A percentile compares a stretch with the other conserved stretches of the same genome.
phyloP scores from a whole-genome alignment of 2,797 vertebrate genomes.

The Corythornis leucogaster region DNA sequence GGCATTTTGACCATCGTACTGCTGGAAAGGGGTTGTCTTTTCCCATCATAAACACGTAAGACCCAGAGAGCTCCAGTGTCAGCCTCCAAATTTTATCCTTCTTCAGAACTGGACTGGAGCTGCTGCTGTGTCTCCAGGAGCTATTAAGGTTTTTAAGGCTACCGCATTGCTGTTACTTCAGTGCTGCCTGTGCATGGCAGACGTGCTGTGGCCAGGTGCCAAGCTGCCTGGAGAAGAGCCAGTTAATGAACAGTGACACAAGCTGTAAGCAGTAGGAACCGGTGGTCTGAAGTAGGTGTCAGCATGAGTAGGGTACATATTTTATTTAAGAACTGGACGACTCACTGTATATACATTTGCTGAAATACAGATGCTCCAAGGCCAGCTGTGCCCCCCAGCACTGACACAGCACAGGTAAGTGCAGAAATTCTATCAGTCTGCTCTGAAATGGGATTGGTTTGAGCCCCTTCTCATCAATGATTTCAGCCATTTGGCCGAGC shows the following conservation, averaged over 20 bases:
- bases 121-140: not conserved
- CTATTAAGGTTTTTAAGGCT: not conserved
- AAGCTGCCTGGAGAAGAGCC: not conserved
- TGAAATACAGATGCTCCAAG: not conserved
- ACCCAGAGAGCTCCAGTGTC: not conserved
- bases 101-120: rapidly evolving
- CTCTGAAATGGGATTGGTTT: not conserved
- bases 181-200: not conserved
- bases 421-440: not conserved
- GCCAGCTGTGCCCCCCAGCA: not conserved
- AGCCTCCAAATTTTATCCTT: not conserved
- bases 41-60: not conserved
- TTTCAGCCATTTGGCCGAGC: not conserved
- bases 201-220: not conserved
- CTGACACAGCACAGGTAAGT: not conserved
- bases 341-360: not conserved
- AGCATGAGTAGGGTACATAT: not conserved
- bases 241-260: not conserved
- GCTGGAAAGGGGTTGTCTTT: not conserved
- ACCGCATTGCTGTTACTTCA: not conserved
- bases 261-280: not conserved
- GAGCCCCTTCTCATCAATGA: not conserved
- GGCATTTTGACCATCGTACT: rapidly evolving
- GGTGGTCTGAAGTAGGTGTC: not conserved
- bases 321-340: not conserved